Evolutionary conservation across 2,797 vertebrate genomes (phyloP), one percentile per base, ranked within the genome.

Genomic region (Vireo griseus): DNA sequence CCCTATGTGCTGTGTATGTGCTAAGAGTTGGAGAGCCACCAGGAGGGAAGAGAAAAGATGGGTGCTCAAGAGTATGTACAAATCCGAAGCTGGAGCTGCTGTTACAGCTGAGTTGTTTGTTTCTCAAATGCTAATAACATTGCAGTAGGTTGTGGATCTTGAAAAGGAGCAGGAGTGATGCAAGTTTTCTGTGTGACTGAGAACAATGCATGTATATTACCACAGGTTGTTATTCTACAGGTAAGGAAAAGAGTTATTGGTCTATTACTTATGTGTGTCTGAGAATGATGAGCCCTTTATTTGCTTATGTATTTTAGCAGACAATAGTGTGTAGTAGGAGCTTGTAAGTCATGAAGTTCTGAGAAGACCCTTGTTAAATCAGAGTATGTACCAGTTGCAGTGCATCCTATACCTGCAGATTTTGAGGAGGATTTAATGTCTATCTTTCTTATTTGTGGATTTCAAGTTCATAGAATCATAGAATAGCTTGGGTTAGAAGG

Each of bases 1-100:
- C 7, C 7, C 21, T 31, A 42, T 14, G 59, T 52, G 28, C 40
- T 47, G 8, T 42, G n/a, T 57, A 9, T 0, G 0, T 47, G 28
- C 5, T 16, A 29, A 21, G 61, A 67, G 48, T 17, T 59, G 24
- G 45, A 91, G 47, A 78, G n/a, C 31, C 26, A 83, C 15, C 42
- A 35, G 26, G 24, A 86, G 33, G 20, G 29, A 57, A 54, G 10
- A 29, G 24, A 55, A 74, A 45, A 75, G 35, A 9, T 16, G 4
- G 45, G 18, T 44, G 31, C 31, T 52, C 42, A 10, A 40, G 45
- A 57, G 8, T 13, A 2, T 47, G 24, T 16, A 33, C 19, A 58
- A 65, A 61, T 62, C n/a, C 1, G 0, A 81, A 90, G 51, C 31
- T 91, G 57, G 37, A 79, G 48, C 72, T 86, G n/a, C 42, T 81